These are phyloP conservation scores for Malacosoma neustria DNA, from an alignment of 2,888 invertebrate genomes.

Conservation along the genomic window DNA sequence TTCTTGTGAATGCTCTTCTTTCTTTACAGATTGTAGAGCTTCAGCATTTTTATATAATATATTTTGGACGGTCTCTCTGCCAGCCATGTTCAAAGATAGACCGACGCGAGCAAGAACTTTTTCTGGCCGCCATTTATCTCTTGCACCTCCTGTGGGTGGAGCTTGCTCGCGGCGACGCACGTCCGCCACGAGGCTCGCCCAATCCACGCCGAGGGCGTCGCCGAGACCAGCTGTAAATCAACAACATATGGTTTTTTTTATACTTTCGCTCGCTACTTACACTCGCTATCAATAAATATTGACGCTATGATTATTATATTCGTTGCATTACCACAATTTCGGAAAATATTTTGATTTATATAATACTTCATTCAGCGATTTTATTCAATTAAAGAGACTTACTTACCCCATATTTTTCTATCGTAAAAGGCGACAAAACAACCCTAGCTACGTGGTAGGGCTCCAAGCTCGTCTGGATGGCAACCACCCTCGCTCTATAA, in stretches of 20 bases:
- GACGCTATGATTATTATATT: too few relatives aligned
- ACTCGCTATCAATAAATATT: too few relatives aligned
- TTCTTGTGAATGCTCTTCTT: slow-evolving; percentile 21
- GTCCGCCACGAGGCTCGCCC: slow-evolving; percentile 92
- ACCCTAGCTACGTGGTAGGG: too few relatives aligned
- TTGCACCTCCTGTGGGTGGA: slow-evolving; percentile 74
- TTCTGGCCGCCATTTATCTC: slow-evolving; percentile 87
- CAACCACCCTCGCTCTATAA: too few relatives aligned
- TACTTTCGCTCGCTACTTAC: neutral
- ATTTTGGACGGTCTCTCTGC: slow-evolving; percentile 62
- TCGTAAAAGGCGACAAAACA: too few relatives aligned
- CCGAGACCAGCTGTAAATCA: slow-evolving; percentile 78
- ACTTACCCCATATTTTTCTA: too few relatives aligned
- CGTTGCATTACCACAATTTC: too few relatives aligned
- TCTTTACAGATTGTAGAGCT: slow-evolving; percentile 21
- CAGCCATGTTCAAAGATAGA: slow-evolving; percentile 85
- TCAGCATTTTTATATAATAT: slow-evolving; percentile 49
- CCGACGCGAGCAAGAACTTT: slow-evolving; percentile 87
- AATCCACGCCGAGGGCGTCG: slow-evolving; percentile 96
- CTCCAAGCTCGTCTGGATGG: too few relatives aligned
- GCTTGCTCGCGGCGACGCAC: slow-evolving; percentile 74
- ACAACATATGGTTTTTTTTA: neutral
- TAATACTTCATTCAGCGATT: too few relatives aligned
- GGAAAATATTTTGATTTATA: too few relatives aligned
- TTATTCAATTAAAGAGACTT: too few relatives aligned